phyloP scores from a whole-genome alignment of 2,888 invertebrate genomes.

The Litoditis marina region DNA sequence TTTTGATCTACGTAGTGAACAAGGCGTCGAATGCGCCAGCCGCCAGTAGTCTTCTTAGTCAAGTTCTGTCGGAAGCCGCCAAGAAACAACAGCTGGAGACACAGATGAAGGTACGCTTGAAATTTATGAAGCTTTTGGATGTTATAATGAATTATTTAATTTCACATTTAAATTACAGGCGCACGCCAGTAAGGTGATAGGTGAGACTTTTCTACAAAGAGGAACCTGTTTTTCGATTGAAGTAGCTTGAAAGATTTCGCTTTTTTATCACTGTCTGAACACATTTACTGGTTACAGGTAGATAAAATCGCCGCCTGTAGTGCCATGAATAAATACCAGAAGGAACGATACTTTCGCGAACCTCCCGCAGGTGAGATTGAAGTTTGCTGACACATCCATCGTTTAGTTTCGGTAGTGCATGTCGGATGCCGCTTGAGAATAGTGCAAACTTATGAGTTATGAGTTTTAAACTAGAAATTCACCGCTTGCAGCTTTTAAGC shows the following conservation, averaged over 20 bases:
- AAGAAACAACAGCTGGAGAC: constrained; percentile 66
- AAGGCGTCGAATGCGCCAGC: constrained; percentile 67
- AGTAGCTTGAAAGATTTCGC: too few relatives aligned
- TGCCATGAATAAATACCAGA: constrained; percentile 37
- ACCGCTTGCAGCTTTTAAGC: background rate
- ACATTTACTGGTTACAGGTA: constrained; percentile 19
- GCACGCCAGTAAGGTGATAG: too few relatives aligned
- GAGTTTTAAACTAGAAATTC: background rate
- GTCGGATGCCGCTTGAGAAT: too few relatives aligned
- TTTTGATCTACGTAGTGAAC: constrained; percentile 75
- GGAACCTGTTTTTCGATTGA: too few relatives aligned
- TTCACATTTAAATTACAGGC: too few relatives aligned
- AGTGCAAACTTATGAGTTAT: too few relatives aligned
- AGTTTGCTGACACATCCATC: background rate
- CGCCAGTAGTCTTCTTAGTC: constrained; percentile 62
- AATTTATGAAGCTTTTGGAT: too few relatives aligned
- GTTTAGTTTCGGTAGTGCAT: too few relatives aligned
- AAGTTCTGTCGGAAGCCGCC: constrained; percentile 69
- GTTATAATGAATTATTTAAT: too few relatives aligned
- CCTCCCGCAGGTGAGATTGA: constrained; percentile 28
- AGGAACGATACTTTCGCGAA: constrained; percentile 30
- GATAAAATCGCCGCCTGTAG: constrained; percentile 30
- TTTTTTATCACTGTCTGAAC: too few relatives aligned
- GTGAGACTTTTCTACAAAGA: too few relatives aligned
- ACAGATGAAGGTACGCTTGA: constrained; percentile 28